Evolutionary conservation across 2,888 invertebrate species (phyloP).

Genomic region (Apodemia duryi): DNA sequence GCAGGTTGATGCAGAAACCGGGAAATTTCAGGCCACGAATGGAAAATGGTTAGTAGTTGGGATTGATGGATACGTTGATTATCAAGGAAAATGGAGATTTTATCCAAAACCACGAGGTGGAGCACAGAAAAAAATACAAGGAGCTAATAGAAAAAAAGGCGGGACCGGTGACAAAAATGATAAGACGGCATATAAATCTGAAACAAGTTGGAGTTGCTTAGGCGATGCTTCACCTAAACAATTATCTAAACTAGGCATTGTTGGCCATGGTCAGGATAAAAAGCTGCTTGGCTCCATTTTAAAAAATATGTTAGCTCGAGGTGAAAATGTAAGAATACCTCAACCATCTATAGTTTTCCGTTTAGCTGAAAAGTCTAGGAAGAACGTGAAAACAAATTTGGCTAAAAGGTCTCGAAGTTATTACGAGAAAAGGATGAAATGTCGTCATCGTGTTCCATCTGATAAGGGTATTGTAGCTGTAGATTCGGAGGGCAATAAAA

Average conservation of each 20-base stretch:
- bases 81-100: conserved; percentile 52
- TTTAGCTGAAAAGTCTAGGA: conserved; percentile 27
- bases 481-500: conserved; percentile 51
- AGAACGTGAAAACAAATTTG: conserved; percentile 21
- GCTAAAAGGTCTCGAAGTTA: conserved; percentile 20
- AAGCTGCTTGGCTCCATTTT: conserved; percentile 49
- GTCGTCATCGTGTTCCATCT: conserved; percentile 53
- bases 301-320: conserved; percentile 48
- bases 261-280: conserved; percentile 63
- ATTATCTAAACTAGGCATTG: conserved; percentile 60
- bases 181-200: conserved; percentile 38
- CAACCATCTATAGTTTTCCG: conserved; percentile 42
- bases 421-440: conserved; percentile 39
- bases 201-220: conserved; percentile 62
- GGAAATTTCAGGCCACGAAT: conserved; percentile 55
- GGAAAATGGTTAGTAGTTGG: conserved; percentile 58
- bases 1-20: conserved; percentile 50
- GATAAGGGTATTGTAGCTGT: conserved; percentile 56
- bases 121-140: conserved; percentile 19
- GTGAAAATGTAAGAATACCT: conserved; percentile 54
- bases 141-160: conserved; percentile 25
- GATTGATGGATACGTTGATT: conserved; percentile 61
- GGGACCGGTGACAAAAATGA: conserved; percentile 35
- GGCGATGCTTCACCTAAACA: conserved; percentile 52
- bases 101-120: conserved; percentile 41